These are phyloP conservation scores for Stenurella melanura DNA, from an alignment of 2,888 invertebrate species.

Conservation along the genomic window DNA sequence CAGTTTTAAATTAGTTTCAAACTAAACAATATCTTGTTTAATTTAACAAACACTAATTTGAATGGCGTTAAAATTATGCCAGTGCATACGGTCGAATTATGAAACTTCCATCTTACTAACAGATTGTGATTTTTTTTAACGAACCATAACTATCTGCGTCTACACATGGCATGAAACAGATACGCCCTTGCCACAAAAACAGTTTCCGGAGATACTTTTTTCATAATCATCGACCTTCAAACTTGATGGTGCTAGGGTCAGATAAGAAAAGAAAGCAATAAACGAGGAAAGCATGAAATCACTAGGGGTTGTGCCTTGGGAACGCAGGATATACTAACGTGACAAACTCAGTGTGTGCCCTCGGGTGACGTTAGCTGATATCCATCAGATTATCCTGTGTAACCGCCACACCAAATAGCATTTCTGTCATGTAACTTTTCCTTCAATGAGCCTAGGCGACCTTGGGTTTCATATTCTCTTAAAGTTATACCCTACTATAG, in stretches of 20 bases:
- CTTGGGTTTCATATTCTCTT: constrained; percentile 29
- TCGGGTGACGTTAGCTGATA: constrained; percentile 45
- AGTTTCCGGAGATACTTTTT: constrained; percentile 14
- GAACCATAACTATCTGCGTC: background rate
- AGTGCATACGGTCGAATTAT: too few species aligned
- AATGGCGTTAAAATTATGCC: too few species aligned
- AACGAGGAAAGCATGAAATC: constrained; percentile 43
- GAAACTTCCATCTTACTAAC: too few species aligned
- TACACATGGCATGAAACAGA: background rate
- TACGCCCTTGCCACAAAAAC: constrained; percentile 1
- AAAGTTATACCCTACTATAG: constrained; percentile 1
- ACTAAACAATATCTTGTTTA: too few species aligned
- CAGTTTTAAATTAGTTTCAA: too few species aligned
- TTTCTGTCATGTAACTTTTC: constrained; percentile 45
- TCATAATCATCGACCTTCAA: constrained; percentile 26
- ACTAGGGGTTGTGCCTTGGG: constrained; percentile 43
- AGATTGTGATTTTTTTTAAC: background rate
- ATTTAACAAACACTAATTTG: too few species aligned
- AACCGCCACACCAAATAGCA: constrained; percentile 44
- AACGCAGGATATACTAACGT: constrained; percentile 37
- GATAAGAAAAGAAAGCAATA: constrained; percentile 49
- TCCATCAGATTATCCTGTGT: constrained; percentile 47
- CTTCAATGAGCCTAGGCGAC: constrained; percentile 33
- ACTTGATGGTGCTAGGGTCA: constrained; percentile 27
- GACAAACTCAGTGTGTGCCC: constrained; percentile 40